Evolutionary conservation across 2,797 vertebrate species (phyloP).

Genomic region (Cirrhinus mrigala): DNA sequence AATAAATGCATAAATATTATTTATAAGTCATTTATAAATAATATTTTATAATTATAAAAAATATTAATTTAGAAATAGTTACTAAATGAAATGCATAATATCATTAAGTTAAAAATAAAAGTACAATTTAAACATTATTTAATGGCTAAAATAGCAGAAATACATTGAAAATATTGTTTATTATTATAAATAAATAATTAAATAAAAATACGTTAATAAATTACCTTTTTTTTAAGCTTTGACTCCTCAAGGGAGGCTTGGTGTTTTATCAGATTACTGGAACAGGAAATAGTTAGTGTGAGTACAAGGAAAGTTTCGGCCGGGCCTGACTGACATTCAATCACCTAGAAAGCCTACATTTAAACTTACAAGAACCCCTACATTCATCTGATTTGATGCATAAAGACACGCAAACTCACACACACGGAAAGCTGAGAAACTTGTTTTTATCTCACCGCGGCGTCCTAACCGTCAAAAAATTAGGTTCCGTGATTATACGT

Average conservation of each 20-base stretch:
- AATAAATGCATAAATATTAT: no score
- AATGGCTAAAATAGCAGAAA: not conserved
- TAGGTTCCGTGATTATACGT: not conserved
- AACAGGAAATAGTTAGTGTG: not conserved
- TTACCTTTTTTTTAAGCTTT: not conserved
- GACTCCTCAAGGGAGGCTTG: not conserved
- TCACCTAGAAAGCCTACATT: slow-evolving; percentile 28
- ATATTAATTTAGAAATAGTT: no score
- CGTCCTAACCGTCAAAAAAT: not conserved
- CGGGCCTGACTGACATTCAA: slow-evolving; percentile 27
- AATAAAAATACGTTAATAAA: not conserved
- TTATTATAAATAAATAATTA: not conserved
- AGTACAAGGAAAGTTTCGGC: slow-evolving; percentile 20
- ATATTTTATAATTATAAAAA: no score
- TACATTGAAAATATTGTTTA: not conserved
- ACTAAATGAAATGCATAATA: no score
- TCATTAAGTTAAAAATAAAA: no score
- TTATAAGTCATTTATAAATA: no score
- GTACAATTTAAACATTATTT: no score
- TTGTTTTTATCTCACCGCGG: not conserved
- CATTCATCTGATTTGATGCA: slow-evolving; percentile 38
- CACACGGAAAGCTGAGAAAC: slow-evolving; percentile 11
- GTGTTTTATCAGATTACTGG: not conserved
- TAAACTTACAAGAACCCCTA: not conserved
- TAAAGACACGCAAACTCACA: slow-evolving; percentile 12